These are phyloP conservation scores for Vespertilio murinus DNA, from an alignment of 2,797 vertebrate genomes.

Conservation along the genomic window DNA sequence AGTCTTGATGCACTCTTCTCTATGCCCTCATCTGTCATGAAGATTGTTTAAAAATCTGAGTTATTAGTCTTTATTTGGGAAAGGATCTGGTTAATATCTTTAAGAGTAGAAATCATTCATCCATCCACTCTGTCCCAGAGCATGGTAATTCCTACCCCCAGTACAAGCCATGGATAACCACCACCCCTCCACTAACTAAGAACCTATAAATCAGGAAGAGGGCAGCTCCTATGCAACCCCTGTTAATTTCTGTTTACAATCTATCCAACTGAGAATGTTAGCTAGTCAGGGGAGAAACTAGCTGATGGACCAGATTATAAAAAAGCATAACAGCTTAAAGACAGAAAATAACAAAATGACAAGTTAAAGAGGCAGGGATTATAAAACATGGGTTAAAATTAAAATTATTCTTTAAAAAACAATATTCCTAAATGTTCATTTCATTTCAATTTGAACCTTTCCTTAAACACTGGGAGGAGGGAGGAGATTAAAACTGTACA, in stretches of 20 bases:
- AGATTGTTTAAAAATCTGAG: conserved; percentile 94
- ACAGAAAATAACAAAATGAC: conserved; percentile 75
- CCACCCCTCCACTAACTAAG: conserved; percentile 84
- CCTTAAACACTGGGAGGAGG: conserved; percentile 33
- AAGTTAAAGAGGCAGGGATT: conserved; percentile 52
- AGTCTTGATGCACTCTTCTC: conserved; percentile 87
- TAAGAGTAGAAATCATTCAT: conserved; percentile 87
- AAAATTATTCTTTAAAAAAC: conserved; percentile 43
- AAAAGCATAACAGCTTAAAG: conserved; percentile 75
- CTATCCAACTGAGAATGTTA: conserved; percentile 84
- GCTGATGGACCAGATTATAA: conserved; percentile 80
- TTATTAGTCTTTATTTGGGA: conserved; percentile 94
- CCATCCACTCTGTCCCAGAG: conserved; percentile 81
- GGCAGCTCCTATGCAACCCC: conserved; percentile 85
- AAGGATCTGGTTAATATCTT: conserved; percentile 93
- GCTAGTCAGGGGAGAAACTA: conserved; percentile 81
- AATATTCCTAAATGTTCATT: conserved; percentile 30
- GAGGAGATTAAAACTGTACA: not conserved
- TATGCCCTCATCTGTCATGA: conserved; percentile 91
- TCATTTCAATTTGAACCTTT: conserved; percentile 24
- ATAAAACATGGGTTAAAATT: conserved; percentile 54
- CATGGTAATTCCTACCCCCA: conserved; percentile 86
- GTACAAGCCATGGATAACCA: conserved; percentile 89
- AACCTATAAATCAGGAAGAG: conserved; percentile 89
- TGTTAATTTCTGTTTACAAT: conserved; percentile 89